Evolutionary conservation across 1,140 invertebrate species (phyloP), one percentile per base, ranked within the genome.

Genomic region (Euwallacea fornicatus): DNA sequence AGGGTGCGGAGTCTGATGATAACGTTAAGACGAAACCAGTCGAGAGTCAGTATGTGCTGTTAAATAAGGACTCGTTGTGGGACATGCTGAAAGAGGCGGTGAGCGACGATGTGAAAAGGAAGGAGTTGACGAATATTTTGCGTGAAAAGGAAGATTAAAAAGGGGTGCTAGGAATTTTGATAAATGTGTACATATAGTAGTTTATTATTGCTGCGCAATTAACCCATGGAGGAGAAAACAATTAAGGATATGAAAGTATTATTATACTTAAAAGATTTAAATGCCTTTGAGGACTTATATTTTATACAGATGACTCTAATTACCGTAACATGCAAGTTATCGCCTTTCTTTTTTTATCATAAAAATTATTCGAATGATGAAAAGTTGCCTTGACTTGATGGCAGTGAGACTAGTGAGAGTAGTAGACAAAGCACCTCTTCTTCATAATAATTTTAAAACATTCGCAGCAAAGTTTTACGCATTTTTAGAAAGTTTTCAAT

Each of bases 61-160:
- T 87, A 50, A 84, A 87, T 71, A 85, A 85, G 75, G 86, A 86
- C 67, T 83, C 83, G 72, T 75, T 88, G 42, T 88, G 86, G 86
- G 85, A 85, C 55, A 78, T 88, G 70, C 79, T 88, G 7, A 86
- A 86, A 75, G 86, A 87, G 79, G 85, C 81, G 4, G 81, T 83
- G 10, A 76, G 79, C 47, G 76, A 79, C 55, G 74, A 80, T 56
- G 69, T 78, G 0, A 73, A 73, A 47, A 77, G 74, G 68, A 75
- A 74, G 33, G 71, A 72, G 11, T 41, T 72, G 15, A 42, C 62
- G 56, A 72, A 68, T 53, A 65, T 71, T 7, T 21, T 71, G 8
- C 13, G 42, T 6, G 69, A 71, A 50, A 66, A 60, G 21, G 69
- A 71, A 10, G 60, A 71, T 42, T 66, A 58, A 66, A 41, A 43